phyloP scores from a whole-genome alignment of 2,888 invertebrate species.

The Autographa gamma region DNA sequence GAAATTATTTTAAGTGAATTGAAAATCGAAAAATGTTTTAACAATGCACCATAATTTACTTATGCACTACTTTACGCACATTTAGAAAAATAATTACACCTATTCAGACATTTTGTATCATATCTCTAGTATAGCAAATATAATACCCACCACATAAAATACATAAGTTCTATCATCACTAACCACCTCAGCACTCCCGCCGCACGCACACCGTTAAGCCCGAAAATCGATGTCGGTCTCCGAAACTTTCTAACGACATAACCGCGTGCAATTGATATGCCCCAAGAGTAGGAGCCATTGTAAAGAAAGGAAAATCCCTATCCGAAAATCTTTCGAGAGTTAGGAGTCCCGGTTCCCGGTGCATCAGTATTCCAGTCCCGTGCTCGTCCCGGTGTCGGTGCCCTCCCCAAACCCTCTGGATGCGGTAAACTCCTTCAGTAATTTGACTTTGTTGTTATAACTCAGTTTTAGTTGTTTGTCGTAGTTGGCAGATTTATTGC shows the following conservation, averaged over 20 bases:
- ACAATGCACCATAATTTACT: too few relatives aligned
- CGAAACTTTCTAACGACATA: constrained; percentile 89
- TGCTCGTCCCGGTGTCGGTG: constrained; percentile 79
- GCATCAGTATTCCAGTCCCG: constrained; percentile 85
- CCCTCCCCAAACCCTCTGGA: constrained; percentile 66
- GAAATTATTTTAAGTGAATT: too few relatives aligned
- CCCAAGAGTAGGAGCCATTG: constrained; percentile 88
- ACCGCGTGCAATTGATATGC: constrained; percentile 89
- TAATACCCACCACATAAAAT: constrained; percentile 12
- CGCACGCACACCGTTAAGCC: constrained; percentile 68
- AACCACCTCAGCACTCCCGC: constrained; percentile 34
- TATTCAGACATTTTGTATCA: not conserved
- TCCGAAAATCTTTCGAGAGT: constrained; percentile 88
- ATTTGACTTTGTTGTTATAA: constrained; percentile 89
- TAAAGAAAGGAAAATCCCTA: constrained; percentile 89
- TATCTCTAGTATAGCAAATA: constrained; percentile 13
- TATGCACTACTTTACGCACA: too few relatives aligned
- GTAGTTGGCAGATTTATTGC: constrained; percentile 87
- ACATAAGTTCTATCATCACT: constrained; percentile 29
- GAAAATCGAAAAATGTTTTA: too few relatives aligned
- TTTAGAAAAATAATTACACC: too few relatives aligned
- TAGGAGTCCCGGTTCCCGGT: constrained; percentile 67
- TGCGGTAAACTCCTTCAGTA: constrained; percentile 88
- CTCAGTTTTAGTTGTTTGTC: constrained; percentile 88
- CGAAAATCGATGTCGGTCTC: constrained; percentile 83